These are phyloP conservation scores for Geococcyx californianus DNA, from an alignment of 2,113 vertebrate genomes.

Conservation along the genomic window DNA sequence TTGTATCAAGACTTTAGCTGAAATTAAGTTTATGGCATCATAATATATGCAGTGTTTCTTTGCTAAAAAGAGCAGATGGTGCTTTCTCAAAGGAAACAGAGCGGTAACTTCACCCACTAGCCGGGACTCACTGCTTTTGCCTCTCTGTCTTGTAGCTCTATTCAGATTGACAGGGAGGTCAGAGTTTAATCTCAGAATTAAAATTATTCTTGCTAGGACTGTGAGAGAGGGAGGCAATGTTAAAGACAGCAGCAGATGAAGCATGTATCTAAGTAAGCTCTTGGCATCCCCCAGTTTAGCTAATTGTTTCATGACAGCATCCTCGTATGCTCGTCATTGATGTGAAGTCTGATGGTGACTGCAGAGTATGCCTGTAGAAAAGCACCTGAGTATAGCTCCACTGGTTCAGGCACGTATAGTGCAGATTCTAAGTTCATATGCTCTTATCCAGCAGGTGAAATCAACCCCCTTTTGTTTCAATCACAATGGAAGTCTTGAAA, in stretches of 20 bases:
- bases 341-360: background rate
- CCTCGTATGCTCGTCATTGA: fast-evolving
- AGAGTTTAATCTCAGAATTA: background rate
- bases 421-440: background rate
- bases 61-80: background rate
- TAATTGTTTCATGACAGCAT: background rate
- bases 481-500: background rate
- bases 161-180: background rate
- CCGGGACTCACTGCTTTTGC: background rate
- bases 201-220: background rate
- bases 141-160: fast-evolving
- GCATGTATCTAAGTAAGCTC: background rate
- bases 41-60: background rate
- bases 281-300: background rate
- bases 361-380: background rate
- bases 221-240: background rate
- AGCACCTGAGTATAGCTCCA: background rate
- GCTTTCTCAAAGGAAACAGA: background rate
- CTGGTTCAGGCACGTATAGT: background rate
- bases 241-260: background rate
- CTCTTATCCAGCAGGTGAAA: background rate
- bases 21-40: background rate
- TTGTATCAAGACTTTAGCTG: background rate
- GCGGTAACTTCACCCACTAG: background rate
- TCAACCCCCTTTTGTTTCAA: background rate